These are phyloP conservation scores for Apostichopus leukothele DNA, from an alignment of 53 echinoderm and acorn worm species.

Conservation along the genomic window DNA sequence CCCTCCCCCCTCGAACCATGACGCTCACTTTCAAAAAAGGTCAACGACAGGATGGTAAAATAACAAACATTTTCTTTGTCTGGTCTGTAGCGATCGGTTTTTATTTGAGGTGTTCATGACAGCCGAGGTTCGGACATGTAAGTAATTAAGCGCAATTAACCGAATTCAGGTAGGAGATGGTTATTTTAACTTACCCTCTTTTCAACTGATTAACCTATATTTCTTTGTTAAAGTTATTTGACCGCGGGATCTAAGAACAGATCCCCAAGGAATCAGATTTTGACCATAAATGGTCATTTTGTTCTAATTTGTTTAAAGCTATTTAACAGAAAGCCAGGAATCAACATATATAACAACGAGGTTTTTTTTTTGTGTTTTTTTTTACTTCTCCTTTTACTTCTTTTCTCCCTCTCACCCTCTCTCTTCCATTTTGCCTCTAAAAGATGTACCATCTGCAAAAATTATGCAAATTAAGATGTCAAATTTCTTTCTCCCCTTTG, in stretches of 20 bases:
- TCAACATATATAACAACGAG: slow-evolving; percentile 11
- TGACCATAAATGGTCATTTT: slow-evolving; percentile 42
- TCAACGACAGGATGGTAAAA: slow-evolving; percentile 4
- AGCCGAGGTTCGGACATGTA: slow-evolving; percentile 31
- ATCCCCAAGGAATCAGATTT: slow-evolving; percentile 41
- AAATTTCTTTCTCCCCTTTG: slow-evolving; percentile 19
- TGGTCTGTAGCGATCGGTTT: slow-evolving; percentile 18
- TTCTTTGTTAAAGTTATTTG: slow-evolving; percentile 36
- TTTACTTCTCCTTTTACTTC: background rate
- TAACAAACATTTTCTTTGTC: slow-evolving; percentile 1
- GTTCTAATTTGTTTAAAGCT: slow-evolving; percentile 40
- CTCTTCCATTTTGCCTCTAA: background rate
- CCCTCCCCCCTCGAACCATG: background rate
- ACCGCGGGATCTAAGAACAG: slow-evolving; percentile 31
- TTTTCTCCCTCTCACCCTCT: no score
- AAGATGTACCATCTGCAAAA: slow-evolving; percentile 22
- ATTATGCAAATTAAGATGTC: slow-evolving; percentile 35
- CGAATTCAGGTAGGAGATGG: slow-evolving; percentile 10
- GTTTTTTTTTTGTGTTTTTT: background rate
- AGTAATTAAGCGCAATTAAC: slow-evolving; percentile 44
- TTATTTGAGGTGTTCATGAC: slow-evolving; percentile 32
- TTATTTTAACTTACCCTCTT: slow-evolving; percentile 40
- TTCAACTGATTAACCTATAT: slow-evolving; percentile 46
- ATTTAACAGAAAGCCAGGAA: slow-evolving; percentile 37
- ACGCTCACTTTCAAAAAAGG: slow-evolving; percentile 2